Evolutionary conservation across 1,140 invertebrate genomes (phyloP), one percentile per base, ranked within the genome.

Genomic region (Carposina sasakii): DNA sequence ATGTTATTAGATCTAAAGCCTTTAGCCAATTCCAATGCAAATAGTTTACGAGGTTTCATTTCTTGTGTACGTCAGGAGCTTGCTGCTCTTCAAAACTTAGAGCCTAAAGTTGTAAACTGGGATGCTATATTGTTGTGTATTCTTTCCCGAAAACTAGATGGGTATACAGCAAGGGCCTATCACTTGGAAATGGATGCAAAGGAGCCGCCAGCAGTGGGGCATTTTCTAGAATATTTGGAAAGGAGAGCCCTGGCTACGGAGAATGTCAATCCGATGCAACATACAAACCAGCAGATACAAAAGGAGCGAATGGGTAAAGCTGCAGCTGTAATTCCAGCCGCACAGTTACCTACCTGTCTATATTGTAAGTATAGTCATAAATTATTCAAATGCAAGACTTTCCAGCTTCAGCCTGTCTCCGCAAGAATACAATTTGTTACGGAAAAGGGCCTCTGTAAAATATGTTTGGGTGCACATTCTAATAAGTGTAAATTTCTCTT

Each of bases 1-100:
- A 24, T 8, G 15, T 13, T 47, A 13, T 26, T 47, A 24, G 44
- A 47, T 16, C 17, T 36, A 24, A 6, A 28, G 16, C 36, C n/a
- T 16, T 23, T 47, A 26, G n/a, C 44, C 8, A 47, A 36, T n/a
- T 16, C 21, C 22, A 47, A 23, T 36, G 19, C 44, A 26, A 36
- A 47, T 6, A 12, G 26, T 36, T 13, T 47, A 9, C 19, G 44
- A 16, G 2, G 17, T 23, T 47, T 47, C 12, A 16, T 47, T 47
- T 47, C 44, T 36, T 31, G 22, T 1, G 33, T 47, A 2, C 3
- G 34, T 3, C 34, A 37, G 20, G 20, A 2, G 5, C 13, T 37
- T 15, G 34, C 34, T 19, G 34, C 34, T 10, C 34, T 19, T 5
- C 5, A 20, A 19, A 37, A 37, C n/a, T 13, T 37, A 19, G 17